Evolutionary conservation across 2,888 invertebrate genomes (phyloP), one percentile per base, ranked within the genome.

Genomic region (Cheilosia grossa): DNA sequence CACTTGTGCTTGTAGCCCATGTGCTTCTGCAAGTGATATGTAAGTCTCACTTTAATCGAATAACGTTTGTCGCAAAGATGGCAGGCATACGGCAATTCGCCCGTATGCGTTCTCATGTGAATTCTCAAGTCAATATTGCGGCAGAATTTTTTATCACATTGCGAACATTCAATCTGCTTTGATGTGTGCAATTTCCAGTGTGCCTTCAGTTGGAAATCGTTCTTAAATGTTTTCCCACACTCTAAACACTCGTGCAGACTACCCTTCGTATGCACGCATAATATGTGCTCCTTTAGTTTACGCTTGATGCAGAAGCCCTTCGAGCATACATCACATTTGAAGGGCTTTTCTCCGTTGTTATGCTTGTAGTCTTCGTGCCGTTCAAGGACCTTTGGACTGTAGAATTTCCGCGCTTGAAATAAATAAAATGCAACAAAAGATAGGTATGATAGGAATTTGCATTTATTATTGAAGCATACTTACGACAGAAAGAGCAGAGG

Each of bases 21-120:
- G 74, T 88, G 89, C 51, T 83, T 87, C 66, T 89, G 88, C 78
- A 89, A 37, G 61, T 89, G 89, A 74, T 89, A 89, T 0, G 88
- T 89, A 0, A 89, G 87, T 5, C 88, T 77, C 0, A 88, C 89
- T 72, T 88, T 88, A n/a, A 89, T 88, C 4, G 88, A 82, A 61
- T 87, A 89, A 13, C 88, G 87, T 44, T 88, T 87, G 7, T 87
- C 85, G 30, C 89, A 89, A 9, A 88, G 49, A 59, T 88, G 87
- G 37, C 89, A 89, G 5, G 77, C 86, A 44, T 87, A 89, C 0
- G 89, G 89, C 44, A 88, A 27, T 64, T 88, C 88, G 5, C 88
- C 88, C 6, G 89, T 89, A 80, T 89, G 89, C 0, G 86, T 82
- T 24, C 88, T 85, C 87, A 87, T 88, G 58, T 89, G 89, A 19